Evolutionary conservation across 2,888 invertebrate genomes (phyloP).

Genomic region (Helicoverpa assulta): DNA sequence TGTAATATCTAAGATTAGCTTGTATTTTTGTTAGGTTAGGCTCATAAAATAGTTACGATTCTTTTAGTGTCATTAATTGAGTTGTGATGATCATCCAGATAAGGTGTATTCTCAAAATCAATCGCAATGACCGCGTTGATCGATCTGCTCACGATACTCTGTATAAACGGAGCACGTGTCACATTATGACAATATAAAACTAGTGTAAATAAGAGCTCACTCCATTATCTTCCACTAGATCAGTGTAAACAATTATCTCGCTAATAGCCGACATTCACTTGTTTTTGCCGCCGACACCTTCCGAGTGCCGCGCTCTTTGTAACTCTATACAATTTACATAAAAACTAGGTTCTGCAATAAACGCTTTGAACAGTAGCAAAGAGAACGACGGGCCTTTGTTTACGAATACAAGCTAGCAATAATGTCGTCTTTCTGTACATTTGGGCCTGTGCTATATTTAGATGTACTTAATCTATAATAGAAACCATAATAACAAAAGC

Average conservation of each 20-base stretch:
- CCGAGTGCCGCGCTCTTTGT: conserved; percentile 15
- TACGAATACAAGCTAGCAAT: not conserved
- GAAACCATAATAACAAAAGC: no score
- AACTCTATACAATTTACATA: conserved; percentile 16
- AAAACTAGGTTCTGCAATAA: conserved; percentile 10
- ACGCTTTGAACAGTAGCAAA: conserved; percentile 7
- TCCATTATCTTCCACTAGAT: conserved; percentile 1
- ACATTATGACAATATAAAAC: conserved; percentile 1
- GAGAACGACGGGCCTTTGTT: conserved; percentile 14
- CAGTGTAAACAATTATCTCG: conserved; percentile 22
- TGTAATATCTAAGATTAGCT: not conserved
- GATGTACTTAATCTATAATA: no score
- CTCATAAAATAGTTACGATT: not conserved
- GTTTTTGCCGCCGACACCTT: conserved; percentile 23
- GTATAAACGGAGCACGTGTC: conserved; percentile 14
- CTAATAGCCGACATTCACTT: conserved; percentile 12
- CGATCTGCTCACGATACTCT: not conserved
- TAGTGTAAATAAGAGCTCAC: not conserved
- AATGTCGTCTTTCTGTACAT: not conserved
- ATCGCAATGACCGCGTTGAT: not conserved
- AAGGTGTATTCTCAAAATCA: no score
- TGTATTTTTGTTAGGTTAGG: not conserved
- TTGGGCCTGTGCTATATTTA: no score
- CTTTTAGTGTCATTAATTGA: no score
- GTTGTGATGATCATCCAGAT: no score